These are phyloP conservation scores for Cataglyphis hispanica DNA, from an alignment of 1,140 invertebrate species.

Conservation along the genomic window DNA sequence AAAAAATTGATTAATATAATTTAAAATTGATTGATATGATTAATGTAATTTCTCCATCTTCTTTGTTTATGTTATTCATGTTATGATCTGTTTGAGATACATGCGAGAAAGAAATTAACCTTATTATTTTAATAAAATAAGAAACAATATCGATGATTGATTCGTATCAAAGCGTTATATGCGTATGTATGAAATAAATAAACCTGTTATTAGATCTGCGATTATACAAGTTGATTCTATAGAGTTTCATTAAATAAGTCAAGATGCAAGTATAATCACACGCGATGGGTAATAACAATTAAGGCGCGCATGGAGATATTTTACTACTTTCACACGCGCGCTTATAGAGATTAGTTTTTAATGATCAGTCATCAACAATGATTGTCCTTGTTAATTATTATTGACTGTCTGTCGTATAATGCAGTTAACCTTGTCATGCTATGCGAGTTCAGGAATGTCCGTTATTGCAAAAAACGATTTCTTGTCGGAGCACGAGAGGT, in stretches of 20 bases:
- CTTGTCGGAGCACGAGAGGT: conserved; percentile 14
- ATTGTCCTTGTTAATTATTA: neutral
- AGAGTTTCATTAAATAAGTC: neutral
- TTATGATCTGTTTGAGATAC: neutral
- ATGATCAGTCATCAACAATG: neutral
- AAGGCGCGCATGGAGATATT: neutral
- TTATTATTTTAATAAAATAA: conserved; percentile 12
- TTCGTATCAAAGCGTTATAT: neutral
- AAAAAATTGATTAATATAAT: no score
- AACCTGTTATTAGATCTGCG: neutral
- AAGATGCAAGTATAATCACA: neutral
- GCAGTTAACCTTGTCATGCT: neutral
- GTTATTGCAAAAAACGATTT: conserved; percentile 26
- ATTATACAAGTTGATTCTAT: neutral
- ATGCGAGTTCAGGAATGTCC: conserved; percentile 1
- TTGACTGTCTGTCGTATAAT: neutral
- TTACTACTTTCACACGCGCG: neutral
- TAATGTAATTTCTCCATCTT: no score
- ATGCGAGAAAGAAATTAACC: neutral
- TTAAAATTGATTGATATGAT: no score
- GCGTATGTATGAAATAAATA: neutral
- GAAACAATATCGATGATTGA: neutral
- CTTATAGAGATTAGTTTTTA: neutral
- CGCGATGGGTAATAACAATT: conserved; percentile 4
- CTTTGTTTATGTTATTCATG: neutral